A percentile compares a stretch with the other conserved stretches of the same genome.
These are phyloP conservation scores for Dynastes maya DNA, from an alignment of 2,888 invertebrate species.

Conservation along the genomic window DNA sequence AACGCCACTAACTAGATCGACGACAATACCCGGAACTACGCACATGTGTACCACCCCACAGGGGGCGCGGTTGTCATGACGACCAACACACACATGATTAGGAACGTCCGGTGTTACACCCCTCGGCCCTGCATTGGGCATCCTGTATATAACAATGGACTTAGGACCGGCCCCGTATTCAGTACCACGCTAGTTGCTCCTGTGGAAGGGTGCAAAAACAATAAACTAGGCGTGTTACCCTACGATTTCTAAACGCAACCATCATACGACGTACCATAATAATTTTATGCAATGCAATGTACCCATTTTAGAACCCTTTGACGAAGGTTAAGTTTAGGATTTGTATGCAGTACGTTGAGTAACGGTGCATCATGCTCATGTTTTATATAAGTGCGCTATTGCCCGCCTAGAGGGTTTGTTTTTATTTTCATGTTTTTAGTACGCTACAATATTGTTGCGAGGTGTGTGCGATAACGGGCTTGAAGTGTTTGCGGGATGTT, in stretches of 20 bases:
- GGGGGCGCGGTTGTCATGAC: slow-evolving; percentile 63
- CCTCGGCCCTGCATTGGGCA: slow-evolving; percentile 63
- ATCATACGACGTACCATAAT: slow-evolving; percentile 22
- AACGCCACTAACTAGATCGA: slow-evolving; percentile 54
- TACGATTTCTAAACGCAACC: slow-evolving; percentile 11
- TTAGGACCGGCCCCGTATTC: slow-evolving; percentile 61
- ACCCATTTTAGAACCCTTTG: slow-evolving; percentile 7
- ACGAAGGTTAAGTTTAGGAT: slow-evolving; percentile 32
- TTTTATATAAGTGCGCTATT: slow-evolving; percentile 9
- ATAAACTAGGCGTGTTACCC: slow-evolving; percentile 62
- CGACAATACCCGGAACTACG: slow-evolving; percentile 55
- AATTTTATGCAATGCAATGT: slow-evolving; percentile 35
- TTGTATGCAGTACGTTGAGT: slow-evolving; percentile 31
- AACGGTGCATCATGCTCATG: slow-evolving; percentile 33
- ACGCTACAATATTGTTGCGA: slow-evolving; percentile 12
- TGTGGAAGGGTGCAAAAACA: slow-evolving; percentile 64
- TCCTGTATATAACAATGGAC: slow-evolving; percentile 59
- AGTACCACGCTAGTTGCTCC: slow-evolving; percentile 35
- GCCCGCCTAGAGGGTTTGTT: slow-evolving; percentile 6
- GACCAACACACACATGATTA: slow-evolving; percentile 63
- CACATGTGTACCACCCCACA: slow-evolving; percentile 59
- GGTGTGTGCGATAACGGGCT: slow-evolving; percentile 12
- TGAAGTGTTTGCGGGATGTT: slow-evolving; percentile 29
- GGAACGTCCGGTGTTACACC: slow-evolving; percentile 64
- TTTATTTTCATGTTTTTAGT: slow-evolving; percentile 25